A percentile compares a stretch with the other conserved stretches of the same genome.
Evolutionary conservation across 2,888 invertebrate species (phyloP).

Genomic region (Drosophila aldrichi): DNA sequence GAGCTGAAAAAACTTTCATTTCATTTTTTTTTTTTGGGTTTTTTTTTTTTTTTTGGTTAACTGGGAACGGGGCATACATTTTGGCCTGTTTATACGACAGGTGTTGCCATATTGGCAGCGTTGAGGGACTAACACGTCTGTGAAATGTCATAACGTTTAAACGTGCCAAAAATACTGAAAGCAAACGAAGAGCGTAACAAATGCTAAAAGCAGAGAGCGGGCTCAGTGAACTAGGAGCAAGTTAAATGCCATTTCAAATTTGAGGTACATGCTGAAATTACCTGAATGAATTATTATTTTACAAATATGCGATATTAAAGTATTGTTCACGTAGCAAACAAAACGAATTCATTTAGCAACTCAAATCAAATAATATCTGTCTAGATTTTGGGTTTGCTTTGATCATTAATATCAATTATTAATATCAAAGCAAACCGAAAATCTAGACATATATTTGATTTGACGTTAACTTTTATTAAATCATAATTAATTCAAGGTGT

Average conservation of each 20-base stretch:
- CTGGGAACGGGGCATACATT: conserved; percentile 24
- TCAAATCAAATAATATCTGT: neutral
- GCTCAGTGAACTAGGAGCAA: conserved; percentile 22
- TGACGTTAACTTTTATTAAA: no score
- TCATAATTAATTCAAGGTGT: no score
- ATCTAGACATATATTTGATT: no score
- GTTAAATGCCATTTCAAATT: conserved; percentile 20
- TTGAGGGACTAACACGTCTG: conserved; percentile 76
- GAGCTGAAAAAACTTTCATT: conserved; percentile 37
- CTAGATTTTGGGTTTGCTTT: neutral
- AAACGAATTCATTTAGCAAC: neutral
- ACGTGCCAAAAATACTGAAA: conserved; percentile 78
- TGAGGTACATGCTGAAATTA: conserved; percentile 1
- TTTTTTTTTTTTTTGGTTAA: neutral
- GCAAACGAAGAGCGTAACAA: conserved; percentile 15
- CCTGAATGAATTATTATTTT: neutral
- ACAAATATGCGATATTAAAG: neutral
- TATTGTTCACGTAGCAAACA: neutral
- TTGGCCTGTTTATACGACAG: conserved; percentile 70
- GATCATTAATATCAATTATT: no score
- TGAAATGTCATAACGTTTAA: conserved; percentile 83
- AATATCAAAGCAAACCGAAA: no score
- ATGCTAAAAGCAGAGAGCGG: conserved; percentile 12
- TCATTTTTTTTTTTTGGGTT: conserved; percentile 35
- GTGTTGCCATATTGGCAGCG: conserved; percentile 74